A percentile compares a stretch with the other conserved stretches of the same genome.
phyloP scores from a whole-genome alignment of 2,888 invertebrate genomes.

The Chloromyia formosa region DNA sequence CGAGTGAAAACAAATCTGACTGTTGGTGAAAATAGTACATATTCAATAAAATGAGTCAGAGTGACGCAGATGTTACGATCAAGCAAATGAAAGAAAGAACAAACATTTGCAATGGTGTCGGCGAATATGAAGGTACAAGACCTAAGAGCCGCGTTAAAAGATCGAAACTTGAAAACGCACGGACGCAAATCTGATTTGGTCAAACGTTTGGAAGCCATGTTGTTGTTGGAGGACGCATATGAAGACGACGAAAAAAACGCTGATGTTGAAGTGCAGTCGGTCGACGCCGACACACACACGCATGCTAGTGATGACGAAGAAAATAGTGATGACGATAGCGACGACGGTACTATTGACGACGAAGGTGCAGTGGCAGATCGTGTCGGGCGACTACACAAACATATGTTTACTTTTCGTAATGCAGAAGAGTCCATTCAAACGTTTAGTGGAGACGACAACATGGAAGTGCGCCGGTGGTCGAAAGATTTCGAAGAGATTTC shows the following conservation, averaged over 20 bases:
- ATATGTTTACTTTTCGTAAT: background rate
- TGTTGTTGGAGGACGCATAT: background rate
- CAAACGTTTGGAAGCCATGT: background rate
- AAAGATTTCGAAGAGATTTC: slow-evolving; percentile 4
- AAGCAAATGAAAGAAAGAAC: background rate
- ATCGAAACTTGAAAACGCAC: too few species aligned
- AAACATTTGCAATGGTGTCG: too few species aligned
- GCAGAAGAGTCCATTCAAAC: background rate
- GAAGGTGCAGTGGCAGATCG: background rate
- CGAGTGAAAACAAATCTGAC: too few species aligned
- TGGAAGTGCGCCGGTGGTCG: background rate
- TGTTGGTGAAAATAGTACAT: too few species aligned
- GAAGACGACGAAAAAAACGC: background rate
- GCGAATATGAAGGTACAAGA: too few species aligned
- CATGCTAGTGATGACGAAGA: background rate
- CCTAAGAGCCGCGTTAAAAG: too few species aligned
- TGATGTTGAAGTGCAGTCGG: background rate
- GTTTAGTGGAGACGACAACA: background rate
- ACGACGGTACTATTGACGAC: background rate
- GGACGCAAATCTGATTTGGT: too few species aligned
- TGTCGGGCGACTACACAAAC: background rate
- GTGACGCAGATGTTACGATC: too few species aligned
- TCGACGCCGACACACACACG: too few species aligned
- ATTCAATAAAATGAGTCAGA: too few species aligned
- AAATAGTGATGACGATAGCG: background rate